These are phyloP conservation scores for Todus mexicanus DNA, from an alignment of 2,797 vertebrate genomes.

Conservation along the genomic window DNA sequence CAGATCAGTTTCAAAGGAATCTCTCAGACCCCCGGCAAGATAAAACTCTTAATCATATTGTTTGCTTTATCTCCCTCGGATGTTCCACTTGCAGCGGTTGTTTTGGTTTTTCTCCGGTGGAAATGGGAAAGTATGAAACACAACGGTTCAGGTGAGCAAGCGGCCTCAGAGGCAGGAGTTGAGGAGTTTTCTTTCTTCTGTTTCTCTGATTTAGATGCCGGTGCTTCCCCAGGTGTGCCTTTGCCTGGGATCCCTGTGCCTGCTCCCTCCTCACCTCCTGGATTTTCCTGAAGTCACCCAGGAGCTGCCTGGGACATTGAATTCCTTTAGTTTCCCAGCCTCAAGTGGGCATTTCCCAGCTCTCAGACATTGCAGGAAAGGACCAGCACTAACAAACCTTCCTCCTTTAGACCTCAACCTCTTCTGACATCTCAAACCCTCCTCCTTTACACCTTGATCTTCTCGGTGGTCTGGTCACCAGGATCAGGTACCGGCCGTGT, in stretches of 20 bases:
- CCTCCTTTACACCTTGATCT: neutral
- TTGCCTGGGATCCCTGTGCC: neutral
- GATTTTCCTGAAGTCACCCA: neutral
- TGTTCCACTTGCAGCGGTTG: neutral
- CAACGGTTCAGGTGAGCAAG: neutral
- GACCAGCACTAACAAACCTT: neutral
- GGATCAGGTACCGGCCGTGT: rapidly evolving
- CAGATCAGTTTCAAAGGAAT: neutral
- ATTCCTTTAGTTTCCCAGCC: neutral
- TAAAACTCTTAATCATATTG: neutral
- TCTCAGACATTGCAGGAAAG: neutral
- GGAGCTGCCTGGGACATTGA: neutral
- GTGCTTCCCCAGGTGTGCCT: neutral
- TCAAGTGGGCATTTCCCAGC: neutral
- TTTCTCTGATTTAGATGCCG: neutral
- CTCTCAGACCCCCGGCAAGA: neutral
- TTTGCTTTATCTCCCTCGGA: neutral
- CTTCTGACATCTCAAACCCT: neutral
- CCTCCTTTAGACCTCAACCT: neutral
- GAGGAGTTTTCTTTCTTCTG: neutral
- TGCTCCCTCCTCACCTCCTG: neutral
- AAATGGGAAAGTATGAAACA: neutral
- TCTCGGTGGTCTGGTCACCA: neutral
- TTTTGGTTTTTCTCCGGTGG: neutral
- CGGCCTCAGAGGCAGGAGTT: neutral